Base-by-base conservation (phyloP, 2,888 invertebrate species). In the Plagodis dolabraria region DNA sequence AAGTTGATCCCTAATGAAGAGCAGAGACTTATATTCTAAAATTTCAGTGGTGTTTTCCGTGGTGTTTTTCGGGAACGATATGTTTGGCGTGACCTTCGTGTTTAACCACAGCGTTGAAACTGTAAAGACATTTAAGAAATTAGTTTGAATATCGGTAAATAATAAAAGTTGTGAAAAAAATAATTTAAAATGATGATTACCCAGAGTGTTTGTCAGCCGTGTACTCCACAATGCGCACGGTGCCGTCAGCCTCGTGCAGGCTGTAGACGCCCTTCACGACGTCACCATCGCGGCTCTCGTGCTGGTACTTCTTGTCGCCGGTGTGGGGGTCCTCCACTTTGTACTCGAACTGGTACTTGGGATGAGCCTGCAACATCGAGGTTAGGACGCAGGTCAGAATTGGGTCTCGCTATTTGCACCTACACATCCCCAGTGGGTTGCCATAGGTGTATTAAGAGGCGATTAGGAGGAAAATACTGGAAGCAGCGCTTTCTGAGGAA, bases 251-350 rank as follows among this genome's bases (percentile, higher is more conserved):
- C 63, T 93, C 88, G 64, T 92, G 87, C 42, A 93, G 79, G 22
- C 86, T 74, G 70, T 80, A 83, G 69, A 67, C 70, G 5, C 82
- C 82, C 58, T 79, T 78, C 12, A 93, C 93, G 11, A 71, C 79
- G 70, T 93, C 92, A 6, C 93, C 93, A 56, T 93, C 89, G 12
- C 87, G 83, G 22, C 72, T 70, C 71, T 93, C 93, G 43, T 89
- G 84, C 74, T 94, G 94, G 63, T 86, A 85, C 79, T 94, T 94
- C 74, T 92, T 87, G 81, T 94, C 94, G 10, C 93, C 93, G 12
- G 94, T 94, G 67, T 94, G 92, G 0, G 87, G 88, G 67, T 94
- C 94, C 64, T 91, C 86, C 40, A 93, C 93, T 33, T 75, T 70
- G 57, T 77, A 77, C 38, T 87, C 89, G 58, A 64, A 67, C 63